Evolutionary conservation across 2,888 invertebrate genomes (phyloP).

Genomic region (Eristalis tenax): DNA sequence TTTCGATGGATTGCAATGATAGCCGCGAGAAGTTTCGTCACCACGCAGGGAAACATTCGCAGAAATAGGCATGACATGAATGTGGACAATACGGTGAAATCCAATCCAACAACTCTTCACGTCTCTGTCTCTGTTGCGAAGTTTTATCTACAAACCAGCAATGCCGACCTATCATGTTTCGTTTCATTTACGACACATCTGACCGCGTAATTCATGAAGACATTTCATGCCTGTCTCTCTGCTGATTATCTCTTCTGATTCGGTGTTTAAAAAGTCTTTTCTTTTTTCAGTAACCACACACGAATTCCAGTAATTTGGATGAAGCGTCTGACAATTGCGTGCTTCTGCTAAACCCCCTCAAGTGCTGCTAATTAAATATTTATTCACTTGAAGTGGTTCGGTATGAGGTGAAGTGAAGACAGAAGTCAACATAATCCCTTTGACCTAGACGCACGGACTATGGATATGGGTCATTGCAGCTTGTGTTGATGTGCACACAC

Average conservation of each 20-base stretch:
- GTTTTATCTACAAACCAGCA: too few species aligned
- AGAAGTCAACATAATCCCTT: conserved; percentile 32
- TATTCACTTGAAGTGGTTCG: background rate
- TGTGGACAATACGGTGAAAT: too few species aligned
- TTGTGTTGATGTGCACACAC: conserved; percentile 1
- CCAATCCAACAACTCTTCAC: too few species aligned
- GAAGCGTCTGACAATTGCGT: background rate
- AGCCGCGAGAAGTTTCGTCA: background rate
- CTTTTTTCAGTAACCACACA: background rate
- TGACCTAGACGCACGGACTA: conserved; percentile 19
- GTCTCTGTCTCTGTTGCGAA: too few species aligned
- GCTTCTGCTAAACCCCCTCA: conserved; percentile 15
- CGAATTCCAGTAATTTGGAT: background rate
- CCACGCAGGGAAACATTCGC: background rate
- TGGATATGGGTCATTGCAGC: background rate
- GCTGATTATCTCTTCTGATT: background rate
- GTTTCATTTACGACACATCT: too few species aligned
- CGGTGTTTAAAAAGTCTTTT: background rate
- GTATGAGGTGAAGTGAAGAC: background rate
- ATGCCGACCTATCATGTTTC: too few species aligned
- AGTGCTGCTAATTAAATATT: conserved; percentile 46
- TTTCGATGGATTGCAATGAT: background rate
- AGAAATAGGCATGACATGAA: too few species aligned
- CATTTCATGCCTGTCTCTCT: too few species aligned
- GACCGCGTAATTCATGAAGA: too few species aligned